A percentile compares a stretch with the other conserved stretches of the same genome.
These are phyloP conservation scores for Drosophila lacteicornis DNA, from an alignment of 1,140 invertebrate species.

Conservation along the genomic window DNA sequence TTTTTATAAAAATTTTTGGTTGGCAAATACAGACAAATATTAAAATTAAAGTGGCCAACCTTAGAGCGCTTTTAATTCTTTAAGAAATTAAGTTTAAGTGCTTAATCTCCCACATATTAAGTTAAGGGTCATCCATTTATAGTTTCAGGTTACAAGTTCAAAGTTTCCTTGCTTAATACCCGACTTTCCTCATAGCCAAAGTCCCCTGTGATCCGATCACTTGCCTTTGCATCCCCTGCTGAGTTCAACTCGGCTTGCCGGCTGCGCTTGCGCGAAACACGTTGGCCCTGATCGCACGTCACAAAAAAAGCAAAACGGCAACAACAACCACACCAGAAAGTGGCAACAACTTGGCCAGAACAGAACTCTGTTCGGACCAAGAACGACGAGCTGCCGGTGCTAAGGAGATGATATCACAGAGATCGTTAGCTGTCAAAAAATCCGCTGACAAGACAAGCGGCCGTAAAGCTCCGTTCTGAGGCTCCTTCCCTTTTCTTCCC, in stretches of 20 bases:
- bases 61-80: no score
- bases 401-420: slow-evolving; percentile 32
- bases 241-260: slow-evolving; percentile 11
- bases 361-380: neutral
- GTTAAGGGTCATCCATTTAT: no score
- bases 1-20: no score
- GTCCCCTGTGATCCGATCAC: slow-evolving; percentile 10
- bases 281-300: slow-evolving; percentile 63
- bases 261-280: slow-evolving; percentile 51
- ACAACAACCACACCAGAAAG: neutral
- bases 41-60: no score
- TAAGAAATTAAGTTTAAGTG: no score
- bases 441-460: slow-evolving; percentile 2
- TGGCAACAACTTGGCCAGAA: slow-evolving; percentile 18
- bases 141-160: no score
- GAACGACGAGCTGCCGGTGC: neutral
- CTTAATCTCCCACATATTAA: no score
- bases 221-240: slow-evolving; percentile 43
- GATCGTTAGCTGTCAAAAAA: slow-evolving; percentile 8
- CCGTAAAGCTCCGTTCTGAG: neutral
- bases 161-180: no score
- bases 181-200: neutral
- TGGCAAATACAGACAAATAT: no score
- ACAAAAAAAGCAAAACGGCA: slow-evolving; percentile 1
- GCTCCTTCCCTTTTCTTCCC: neutral